Base-by-base conservation (phyloP, 2,888 invertebrate genomes). In the Acleris cristana region DNA sequence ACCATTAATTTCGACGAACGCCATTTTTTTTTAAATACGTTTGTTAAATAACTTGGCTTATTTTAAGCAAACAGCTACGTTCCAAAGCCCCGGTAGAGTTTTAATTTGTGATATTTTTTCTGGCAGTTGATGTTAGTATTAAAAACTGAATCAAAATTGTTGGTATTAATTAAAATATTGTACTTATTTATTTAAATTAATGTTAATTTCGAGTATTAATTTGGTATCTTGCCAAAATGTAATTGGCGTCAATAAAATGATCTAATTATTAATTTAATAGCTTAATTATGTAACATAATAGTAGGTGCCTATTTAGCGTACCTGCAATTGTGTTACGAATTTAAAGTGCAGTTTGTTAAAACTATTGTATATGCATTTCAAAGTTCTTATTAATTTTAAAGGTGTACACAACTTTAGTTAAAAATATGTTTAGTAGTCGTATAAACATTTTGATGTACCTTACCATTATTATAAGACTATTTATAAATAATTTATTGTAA, bases 61-160 rank as follows among this genome's bases (percentile, higher is more conserved):
- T 19, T 23, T 40, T 55, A 63, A 45, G 53, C 48, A 77, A 76
- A 75, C 84, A 87, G 87, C 87, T 87, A 76, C 77, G 78, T 79
- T 80, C 87, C 87, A 87, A 87, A 87, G 87, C 78, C 77, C 77
- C 72, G 59, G 74, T 81, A 83, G 79, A 72, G 72, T 72, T 65
- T 71, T 64, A 72, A 72, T 71, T 71, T 64, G 70, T 74, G 55
- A 58, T 58, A 58, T 19, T 18, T 12, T 19, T 51, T 19, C 12
- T 21, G 7, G 18, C 48, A n/a, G 48, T n/a, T 48, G 48, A 48
- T 16, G 48, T 40, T 40, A 14, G 40, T 40, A 18, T 48, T 48
- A n/a, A 18, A 48, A 48, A 48, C 14, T n/a, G n/a, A 48, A 18
- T 48, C 6, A 48, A 5, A 48, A 62, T 72, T 74, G 74, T 75